These are phyloP conservation scores for Crotalus viridis DNA, from an alignment of 2,113 vertebrate genomes.

Conservation along the genomic window DNA sequence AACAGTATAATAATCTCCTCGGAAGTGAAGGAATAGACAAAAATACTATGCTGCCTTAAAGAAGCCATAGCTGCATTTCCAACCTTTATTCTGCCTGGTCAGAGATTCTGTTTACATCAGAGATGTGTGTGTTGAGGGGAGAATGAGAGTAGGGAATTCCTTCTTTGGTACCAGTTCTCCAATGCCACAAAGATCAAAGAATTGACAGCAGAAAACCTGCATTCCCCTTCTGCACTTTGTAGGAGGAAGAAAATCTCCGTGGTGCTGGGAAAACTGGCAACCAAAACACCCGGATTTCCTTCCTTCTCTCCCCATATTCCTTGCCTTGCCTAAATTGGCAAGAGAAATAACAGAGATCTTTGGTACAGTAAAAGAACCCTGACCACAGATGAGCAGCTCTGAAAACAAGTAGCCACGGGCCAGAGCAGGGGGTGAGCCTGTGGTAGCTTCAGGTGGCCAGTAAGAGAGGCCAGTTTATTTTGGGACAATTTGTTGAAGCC, in stretches of 20 bases:
- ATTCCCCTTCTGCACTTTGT: neutral
- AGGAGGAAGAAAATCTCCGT: neutral
- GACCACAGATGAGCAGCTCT: neutral
- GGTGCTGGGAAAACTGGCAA: neutral
- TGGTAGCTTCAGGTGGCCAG: neutral
- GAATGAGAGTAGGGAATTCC: neutral
- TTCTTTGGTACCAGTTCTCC: neutral
- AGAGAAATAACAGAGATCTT: neutral
- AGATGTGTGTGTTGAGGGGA: neutral
- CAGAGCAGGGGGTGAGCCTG: neutral
- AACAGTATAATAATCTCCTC: neutral
- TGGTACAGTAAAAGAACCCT: neutral
- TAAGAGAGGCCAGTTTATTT: neutral
- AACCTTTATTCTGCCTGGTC: neutral
- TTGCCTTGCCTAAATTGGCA: neutral
- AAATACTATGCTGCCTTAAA: neutral
- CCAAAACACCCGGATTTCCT: neutral
- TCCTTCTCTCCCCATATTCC: neutral
- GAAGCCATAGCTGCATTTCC: neutral
- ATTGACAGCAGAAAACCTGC: neutral
- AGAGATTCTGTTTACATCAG: neutral
- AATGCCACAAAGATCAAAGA: neutral
- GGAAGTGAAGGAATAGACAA: neutral
- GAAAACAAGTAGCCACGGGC: neutral
- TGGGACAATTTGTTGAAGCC: neutral